Percentiles rank a stretch among this genome's conserved stretches.
Evolutionary conservation across 2,113 vertebrate species (phyloP).

Genomic region (Columba janthina): DNA sequence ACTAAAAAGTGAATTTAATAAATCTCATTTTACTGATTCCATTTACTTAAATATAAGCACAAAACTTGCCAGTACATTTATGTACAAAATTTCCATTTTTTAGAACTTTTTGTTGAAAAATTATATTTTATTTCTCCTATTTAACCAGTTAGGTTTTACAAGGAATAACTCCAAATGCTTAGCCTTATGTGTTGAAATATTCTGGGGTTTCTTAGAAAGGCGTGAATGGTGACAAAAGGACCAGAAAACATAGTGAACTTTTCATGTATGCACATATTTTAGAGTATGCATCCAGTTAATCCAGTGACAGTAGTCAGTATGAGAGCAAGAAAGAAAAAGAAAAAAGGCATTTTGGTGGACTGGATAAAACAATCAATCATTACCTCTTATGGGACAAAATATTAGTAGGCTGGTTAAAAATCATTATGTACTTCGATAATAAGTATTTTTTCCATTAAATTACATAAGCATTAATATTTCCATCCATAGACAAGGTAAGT

Average conservation of each 20-base stretch:
- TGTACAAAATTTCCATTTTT: background rate
- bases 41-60: background rate
- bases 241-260: background rate
- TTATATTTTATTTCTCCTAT: rapidly evolving
- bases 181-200: background rate
- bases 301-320: background rate
- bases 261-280: background rate
- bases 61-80: background rate
- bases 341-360: background rate
- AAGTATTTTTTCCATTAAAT: conserved; percentile 26
- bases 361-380: conserved; percentile 20
- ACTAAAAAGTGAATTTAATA: background rate
- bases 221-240: background rate
- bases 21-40: background rate
- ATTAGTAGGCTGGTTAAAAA: conserved; percentile 34
- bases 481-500: conserved; percentile 51
- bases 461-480: conserved; percentile 47
- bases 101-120: background rate
- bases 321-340: background rate
- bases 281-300: background rate
- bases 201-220: background rate
- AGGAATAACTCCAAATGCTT: background rate
- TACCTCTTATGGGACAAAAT: background rate
- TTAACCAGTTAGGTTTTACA: background rate
- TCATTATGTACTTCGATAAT: conserved; percentile 31